Base-by-base conservation (phyloP, 2,797 vertebrate species). In the Rhincodon typus region DNA sequence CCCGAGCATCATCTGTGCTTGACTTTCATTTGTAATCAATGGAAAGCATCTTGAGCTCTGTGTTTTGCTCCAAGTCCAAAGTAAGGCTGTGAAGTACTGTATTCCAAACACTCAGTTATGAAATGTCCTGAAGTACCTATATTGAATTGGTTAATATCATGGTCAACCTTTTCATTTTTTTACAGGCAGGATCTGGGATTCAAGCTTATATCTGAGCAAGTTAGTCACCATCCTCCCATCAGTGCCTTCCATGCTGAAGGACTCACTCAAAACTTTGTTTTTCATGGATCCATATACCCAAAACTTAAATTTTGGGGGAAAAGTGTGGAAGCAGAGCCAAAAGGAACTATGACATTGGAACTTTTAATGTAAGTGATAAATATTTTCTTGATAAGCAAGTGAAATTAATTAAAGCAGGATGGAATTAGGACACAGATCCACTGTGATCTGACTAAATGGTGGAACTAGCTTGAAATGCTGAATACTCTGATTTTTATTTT, bases 291-390 rank as follows among this genome's bases (percentile, higher is more conserved):
- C 74, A 99, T 99, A 97, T 99, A 98, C 96, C 99, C 99, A 95
- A 99, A 99, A 97, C 98, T 99, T 74, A 99, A 99, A 96, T 99
- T 99, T 96, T 99, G 99, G 99, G 99, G 99, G 1, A 99, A 99
- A 97, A 99, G 99, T 0, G 99, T 99, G 95, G 99, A 99, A 97
- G 99, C 99, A 0, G 99, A 99, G 96, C 99, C 99, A 94, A 99
- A 98, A 96, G 99, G 99, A 96, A 98, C 98, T 8, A 99, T 99
- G 97, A 99, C 99, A 27, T 97, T 99, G 97, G 99, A 99, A 97
- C 98, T 99, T 86, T 98, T 98, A 96, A 98, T 98, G 99, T 99
- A 97, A 98, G 99, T 98, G 57, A 23, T 62, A 0, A 57, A 8
- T 19, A 19, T 77, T 42, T 62, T 19, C 30, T 8, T 21, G 17